Base-by-base conservation (phyloP, 1,140 invertebrate genomes). In the Platyscapa corneri region DNA sequence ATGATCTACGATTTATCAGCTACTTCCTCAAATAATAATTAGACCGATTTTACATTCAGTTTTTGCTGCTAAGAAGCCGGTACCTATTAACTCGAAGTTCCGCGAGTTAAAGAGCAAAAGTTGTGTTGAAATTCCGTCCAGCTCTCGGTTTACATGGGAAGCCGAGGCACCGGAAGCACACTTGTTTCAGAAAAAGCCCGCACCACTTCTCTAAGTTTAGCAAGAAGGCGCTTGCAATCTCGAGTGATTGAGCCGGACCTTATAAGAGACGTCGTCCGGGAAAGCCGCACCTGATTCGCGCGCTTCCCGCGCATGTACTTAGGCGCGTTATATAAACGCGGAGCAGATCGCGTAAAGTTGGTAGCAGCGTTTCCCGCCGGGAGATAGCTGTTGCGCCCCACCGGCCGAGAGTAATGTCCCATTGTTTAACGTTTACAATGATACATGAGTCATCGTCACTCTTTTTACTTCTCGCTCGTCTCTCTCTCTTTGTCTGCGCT, bases 381-480 rank as follows among this genome's bases (percentile, higher is more conserved):
- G 67, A 81, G 85, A 87, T 84, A 74, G 83, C 84, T 79, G 86
- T n/a, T 87, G 86, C 87, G 74, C 79, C 77, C 32, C 67, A 7
- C 42, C 34, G 53, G 67, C 30, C 34, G 53, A 86, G 83, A 89
- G 88, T 88, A 88, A 89, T 89, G 81, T 85, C 85, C 87, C 67
- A 91, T 91, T 90, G 90, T 91, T 89, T 90, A 91, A 89, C 88
- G 87, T 86, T 89, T 88, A 87, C 88, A 88, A 89, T 91, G 88
- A 90, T 88, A 88, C 87, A 89, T 27, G 46, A 49, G 42, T 53
- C 75, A 30, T 83, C 42, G 34, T 77, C 42, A 34, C 34, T 72
- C 60, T 74, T n/a, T 16, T 32, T 7, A 46, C 60, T 53, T n/a
- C 2, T 53, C 34, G 20, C 49, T 2, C 8, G 7, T 37, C 39